Conservation (phyloP, 2,113 vertebrate genomes). For the Psammodynastes pulverulentus region DNA sequence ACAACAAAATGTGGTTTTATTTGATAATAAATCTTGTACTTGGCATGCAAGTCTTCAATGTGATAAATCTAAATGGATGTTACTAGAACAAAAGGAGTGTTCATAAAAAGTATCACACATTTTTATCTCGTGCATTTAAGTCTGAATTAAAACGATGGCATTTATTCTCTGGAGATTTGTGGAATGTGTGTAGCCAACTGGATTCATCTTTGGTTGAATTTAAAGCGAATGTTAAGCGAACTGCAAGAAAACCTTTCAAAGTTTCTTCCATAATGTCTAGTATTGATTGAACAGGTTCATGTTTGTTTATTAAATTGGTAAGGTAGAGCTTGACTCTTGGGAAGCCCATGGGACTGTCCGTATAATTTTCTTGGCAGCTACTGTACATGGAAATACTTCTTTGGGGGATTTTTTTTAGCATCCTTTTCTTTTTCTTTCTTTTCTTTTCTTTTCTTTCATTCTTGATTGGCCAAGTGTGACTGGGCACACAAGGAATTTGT, state of each 20-base stretch:
- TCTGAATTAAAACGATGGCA: conserved; percentile 41
- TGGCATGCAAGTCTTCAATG: conserved; percentile 62
- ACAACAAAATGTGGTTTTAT: conserved; percentile 62
- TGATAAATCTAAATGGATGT: conserved; percentile 67
- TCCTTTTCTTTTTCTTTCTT: too few relatives aligned
- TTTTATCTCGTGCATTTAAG: conserved; percentile 51
- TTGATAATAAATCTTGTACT: conserved; percentile 73
- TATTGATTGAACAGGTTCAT: background rate
- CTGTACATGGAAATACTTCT: background rate
- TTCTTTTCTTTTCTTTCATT: too few relatives aligned
- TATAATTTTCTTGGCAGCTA: background rate
- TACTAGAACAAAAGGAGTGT: conserved; percentile 54
- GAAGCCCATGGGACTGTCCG: background rate
- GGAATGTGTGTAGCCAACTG: conserved; percentile 32
- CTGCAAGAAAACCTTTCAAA: background rate
- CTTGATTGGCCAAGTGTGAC: too few relatives aligned
- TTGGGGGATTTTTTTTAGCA: background rate
- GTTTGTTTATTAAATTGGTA: background rate
- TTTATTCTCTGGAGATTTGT: conserved; percentile 33
- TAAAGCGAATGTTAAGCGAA: background rate
- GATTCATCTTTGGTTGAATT: conserved; percentile 26
- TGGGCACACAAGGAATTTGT: too few relatives aligned
- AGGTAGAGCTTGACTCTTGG: background rate
- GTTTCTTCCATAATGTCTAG: background rate
- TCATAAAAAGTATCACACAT: conserved; percentile 59